Percentiles rank a stretch among this genome's conserved stretches.
phyloP scores from a whole-genome alignment of 1,140 invertebrate genomes.

The Drosophila burlai region DNA sequence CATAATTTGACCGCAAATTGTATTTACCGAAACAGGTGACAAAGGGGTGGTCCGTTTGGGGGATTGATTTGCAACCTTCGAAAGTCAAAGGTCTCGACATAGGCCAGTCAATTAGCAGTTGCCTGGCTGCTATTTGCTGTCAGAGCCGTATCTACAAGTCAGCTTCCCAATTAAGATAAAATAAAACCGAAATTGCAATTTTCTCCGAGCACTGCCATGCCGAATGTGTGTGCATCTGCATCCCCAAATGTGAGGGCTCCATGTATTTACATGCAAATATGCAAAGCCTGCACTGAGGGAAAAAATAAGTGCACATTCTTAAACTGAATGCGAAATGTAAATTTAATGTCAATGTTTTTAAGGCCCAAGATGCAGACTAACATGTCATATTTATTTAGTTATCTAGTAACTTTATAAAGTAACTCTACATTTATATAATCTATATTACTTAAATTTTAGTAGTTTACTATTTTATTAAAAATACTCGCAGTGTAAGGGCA shows the following conservation, averaged over 20 bases:
- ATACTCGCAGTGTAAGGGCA: constrained; percentile 16
- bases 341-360: background rate
- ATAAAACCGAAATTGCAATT: constrained; percentile 76
- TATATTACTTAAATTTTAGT: too few relatives aligned
- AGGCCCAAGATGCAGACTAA: too few relatives aligned
- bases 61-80: constrained; percentile 20
- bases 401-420: too few relatives aligned
- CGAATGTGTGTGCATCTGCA: constrained; percentile 27
- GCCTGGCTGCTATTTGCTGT: constrained; percentile 64
- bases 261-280: constrained; percentile 71
- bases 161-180: constrained; percentile 71
- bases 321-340: background rate
- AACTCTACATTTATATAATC: too few relatives aligned
- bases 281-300: constrained; percentile 50
- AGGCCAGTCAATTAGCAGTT: constrained; percentile 79
- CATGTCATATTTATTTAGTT: too few relatives aligned
- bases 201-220: constrained; percentile 40
- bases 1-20: constrained; percentile 76
- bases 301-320: background rate
- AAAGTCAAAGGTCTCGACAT: constrained; percentile 58
- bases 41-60: background rate
- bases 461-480: too few relatives aligned
- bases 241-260: constrained; percentile 39
- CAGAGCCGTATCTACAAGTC: constrained; percentile 59
- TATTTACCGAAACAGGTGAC: constrained; percentile 55